Evolutionary conservation across 2,888 invertebrate species (phyloP).

Genomic region (Sialis lutaria): DNA sequence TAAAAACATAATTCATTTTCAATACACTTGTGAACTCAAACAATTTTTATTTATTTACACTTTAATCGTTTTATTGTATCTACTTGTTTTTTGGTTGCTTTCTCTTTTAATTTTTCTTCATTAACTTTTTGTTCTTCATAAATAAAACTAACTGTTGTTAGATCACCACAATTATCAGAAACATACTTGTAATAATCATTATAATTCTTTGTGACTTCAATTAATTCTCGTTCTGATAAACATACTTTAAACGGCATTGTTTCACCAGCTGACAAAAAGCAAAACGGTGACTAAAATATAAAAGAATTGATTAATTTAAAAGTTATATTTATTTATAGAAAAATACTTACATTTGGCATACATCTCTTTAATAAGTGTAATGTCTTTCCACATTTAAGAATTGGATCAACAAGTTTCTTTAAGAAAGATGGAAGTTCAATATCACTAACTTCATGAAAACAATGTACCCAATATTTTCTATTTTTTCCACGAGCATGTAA

Average conservation of each 20-base stretch:
- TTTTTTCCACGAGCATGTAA: conserved; percentile 44
- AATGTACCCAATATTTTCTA: conserved; percentile 50
- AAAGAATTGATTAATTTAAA: background rate
- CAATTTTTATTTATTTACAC: background rate
- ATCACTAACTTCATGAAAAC: conserved; percentile 30
- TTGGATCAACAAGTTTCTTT: conserved; percentile 38
- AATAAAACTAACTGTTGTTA: background rate
- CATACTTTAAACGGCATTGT: conserved; percentile 37
- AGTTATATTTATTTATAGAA: conserved; percentile 1
- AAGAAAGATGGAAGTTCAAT: conserved; percentile 51
- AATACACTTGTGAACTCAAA: background rate
- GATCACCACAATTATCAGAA: background rate
- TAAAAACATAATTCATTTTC: background rate
- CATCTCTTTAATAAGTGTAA: conserved; percentile 51
- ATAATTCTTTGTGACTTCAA: conserved; percentile 17
- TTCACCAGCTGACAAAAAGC: conserved; percentile 30
- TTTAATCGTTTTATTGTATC: background rate
- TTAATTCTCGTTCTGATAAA: conserved; percentile 29
- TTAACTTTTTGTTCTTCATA: background rate
- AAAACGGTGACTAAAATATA: conserved; percentile 30
- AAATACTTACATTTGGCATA: conserved; percentile 41
- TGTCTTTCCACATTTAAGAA: conserved; percentile 59
- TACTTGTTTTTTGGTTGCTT: background rate
- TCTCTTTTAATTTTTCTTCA: background rate
- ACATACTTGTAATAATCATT: background rate